Base-by-base conservation (phyloP, 2,797 vertebrate species). In the Rhincodon typus region DNA sequence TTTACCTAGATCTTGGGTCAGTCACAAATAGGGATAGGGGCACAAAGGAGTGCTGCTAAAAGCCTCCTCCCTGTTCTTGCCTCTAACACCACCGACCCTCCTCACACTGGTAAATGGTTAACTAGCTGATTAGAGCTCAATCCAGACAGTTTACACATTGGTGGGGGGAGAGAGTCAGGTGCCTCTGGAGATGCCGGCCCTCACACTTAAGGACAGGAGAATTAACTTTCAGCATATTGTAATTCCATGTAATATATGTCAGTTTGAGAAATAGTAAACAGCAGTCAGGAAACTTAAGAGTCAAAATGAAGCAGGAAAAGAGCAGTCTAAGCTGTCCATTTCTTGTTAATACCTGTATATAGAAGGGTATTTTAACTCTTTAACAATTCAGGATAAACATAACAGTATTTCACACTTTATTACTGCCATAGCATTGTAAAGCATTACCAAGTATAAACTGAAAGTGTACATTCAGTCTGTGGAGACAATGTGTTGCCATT, bases 261-360 rank as follows among this genome's bases (percentile, higher is more conserved):
- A 50, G 50, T 88, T 90, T 34, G 84, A 86, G 84, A 86, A 87
- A 13, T 25, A 87, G 84, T 87, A 53, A 90, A 90, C 53, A 88
- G 6, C 4, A 62, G 30, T 88, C 12, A 17, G 1, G 86, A 84
- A 5, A 62, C 34, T 62, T 90, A 90, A 0, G 86, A 53, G 86
- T 1, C 50, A 88, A 90, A 90, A 57, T n/a, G 27, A 57, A 62
- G 53, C 19, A 0, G 82, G 53, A 10, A 2, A 13, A 30, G 27
- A 50, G 25, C 27, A 90, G 34, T 90, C 62, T 90, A 38, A 90
- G 57, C 4, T 88, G 21, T 46, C 23, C 21, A 42, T 84, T 84
- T 42, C 21, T 10, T 46, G 12, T 3, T 10, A 84, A 21, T 84
- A 88, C 5, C 19, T 86, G 46, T 86, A 53, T 88, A 30, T 27